A percentile compares a stretch with the other conserved stretches of the same genome.
phyloP scores from a whole-genome alignment of 1,140 invertebrate species.

The Oedothorax gibbosus region DNA sequence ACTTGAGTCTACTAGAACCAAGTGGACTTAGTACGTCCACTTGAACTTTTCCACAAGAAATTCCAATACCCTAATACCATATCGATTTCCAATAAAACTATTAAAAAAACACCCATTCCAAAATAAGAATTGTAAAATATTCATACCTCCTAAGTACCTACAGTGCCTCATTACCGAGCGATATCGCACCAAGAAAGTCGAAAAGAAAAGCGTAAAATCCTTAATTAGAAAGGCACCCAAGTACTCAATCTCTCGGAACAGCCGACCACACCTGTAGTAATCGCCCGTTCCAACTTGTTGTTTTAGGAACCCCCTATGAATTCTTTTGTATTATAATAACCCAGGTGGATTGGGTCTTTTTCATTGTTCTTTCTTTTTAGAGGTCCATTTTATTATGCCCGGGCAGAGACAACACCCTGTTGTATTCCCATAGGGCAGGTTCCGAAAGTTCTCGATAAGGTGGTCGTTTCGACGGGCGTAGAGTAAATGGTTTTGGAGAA shows the following conservation, averaged over 20 bases:
- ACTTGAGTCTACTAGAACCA: too few species aligned
- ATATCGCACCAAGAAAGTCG: slow-evolving; percentile 22
- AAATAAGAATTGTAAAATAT: too few species aligned
- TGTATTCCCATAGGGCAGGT: slow-evolving; percentile 47
- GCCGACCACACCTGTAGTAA: slow-evolving; percentile 57
- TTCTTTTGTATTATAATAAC: slow-evolving; percentile 46
- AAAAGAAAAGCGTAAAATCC: slow-evolving; percentile 55
- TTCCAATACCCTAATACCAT: too few species aligned
- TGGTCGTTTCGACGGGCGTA: background rate
- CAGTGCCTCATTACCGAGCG: slow-evolving; percentile 11
- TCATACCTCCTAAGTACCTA: background rate
- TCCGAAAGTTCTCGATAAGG: slow-evolving; percentile 30
- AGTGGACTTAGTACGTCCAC: too few species aligned
- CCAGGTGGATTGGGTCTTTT: background rate
- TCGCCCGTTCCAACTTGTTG: slow-evolving; percentile 47
- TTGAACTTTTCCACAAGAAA: too few species aligned
- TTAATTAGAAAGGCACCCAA: slow-evolving; percentile 40
- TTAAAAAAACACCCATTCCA: too few species aligned
- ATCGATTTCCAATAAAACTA: too few species aligned
- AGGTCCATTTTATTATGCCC: slow-evolving; percentile 43
- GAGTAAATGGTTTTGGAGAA: too few species aligned
- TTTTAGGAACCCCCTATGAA: slow-evolving; percentile 48
- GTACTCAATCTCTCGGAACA: slow-evolving; percentile 23
- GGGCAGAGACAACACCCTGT: slow-evolving; percentile 56
- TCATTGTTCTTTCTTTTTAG: slow-evolving; percentile 1